These are phyloP conservation scores for Sebastes oblongus DNA, from an alignment of 2,797 vertebrate genomes.

Conservation along the genomic window DNA sequence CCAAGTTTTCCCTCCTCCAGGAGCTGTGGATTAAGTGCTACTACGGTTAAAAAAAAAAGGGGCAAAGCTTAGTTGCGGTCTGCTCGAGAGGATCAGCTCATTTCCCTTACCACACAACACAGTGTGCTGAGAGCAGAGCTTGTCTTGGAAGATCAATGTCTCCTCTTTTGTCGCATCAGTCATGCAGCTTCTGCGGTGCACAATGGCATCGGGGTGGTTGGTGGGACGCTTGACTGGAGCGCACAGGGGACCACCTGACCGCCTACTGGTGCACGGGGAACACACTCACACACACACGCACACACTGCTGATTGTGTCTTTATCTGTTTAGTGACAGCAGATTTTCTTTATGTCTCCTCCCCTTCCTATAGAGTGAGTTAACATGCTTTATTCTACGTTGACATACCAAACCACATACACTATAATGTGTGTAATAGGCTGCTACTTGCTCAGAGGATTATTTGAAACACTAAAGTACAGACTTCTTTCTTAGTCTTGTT, in stretches of 20 bases:
- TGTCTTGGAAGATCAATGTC: slow-evolving; percentile 78
- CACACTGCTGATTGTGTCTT: slow-evolving; percentile 71
- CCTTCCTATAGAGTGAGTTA: slow-evolving; percentile 69
- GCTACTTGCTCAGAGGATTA: slow-evolving; percentile 52
- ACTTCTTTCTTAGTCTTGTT: slow-evolving; percentile 42
- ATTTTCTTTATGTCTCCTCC: slow-evolving; percentile 69
- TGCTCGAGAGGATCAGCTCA: slow-evolving; percentile 75
- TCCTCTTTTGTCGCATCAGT: slow-evolving; percentile 77
- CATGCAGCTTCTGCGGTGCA: slow-evolving; percentile 75
- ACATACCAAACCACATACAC: slow-evolving; percentile 65
- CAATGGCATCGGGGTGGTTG: slow-evolving; percentile 67
- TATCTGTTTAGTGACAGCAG: slow-evolving; percentile 72
- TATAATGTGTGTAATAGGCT: slow-evolving; percentile 48
- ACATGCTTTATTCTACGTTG: slow-evolving; percentile 73
- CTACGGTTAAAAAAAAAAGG: slow-evolving; percentile 44
- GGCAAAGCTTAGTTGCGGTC: slow-evolving; percentile 72
- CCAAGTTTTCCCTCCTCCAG: slow-evolving; percentile 48
- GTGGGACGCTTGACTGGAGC: slow-evolving; percentile 67
- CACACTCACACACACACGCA: slow-evolving; percentile 36
- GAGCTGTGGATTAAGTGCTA: slow-evolving; percentile 68
- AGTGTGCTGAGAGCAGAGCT: slow-evolving; percentile 67
- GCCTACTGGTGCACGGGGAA: slow-evolving; percentile 64
- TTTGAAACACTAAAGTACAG: slow-evolving; percentile 36
- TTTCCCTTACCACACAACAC: slow-evolving; percentile 69
- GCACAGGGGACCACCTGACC: slow-evolving; percentile 80